Percentiles rank a stretch among this genome's conserved stretches.
phyloP scores from a whole-genome alignment of 2,888 invertebrate genomes.

The Myopa testacea region DNA sequence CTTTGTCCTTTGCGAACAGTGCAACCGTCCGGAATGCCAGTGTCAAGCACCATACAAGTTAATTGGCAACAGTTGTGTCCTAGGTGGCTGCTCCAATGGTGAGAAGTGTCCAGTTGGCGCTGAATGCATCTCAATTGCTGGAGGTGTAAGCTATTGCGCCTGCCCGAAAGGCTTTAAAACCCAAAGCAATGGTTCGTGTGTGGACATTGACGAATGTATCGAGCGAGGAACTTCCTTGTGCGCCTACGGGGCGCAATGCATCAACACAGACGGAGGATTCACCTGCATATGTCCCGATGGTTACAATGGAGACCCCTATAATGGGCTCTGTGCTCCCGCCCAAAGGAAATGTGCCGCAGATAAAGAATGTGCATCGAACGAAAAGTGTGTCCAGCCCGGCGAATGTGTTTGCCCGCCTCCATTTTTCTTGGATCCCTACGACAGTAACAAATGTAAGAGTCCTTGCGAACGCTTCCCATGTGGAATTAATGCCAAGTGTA shows the following conservation, averaged over 20 bases:
- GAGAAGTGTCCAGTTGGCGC: conserved; percentile 88
- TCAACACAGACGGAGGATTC: conserved; percentile 82
- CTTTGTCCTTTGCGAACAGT: conserved; percentile 86
- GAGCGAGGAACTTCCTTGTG: conserved; percentile 79
- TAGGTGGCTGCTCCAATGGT: conserved; percentile 84
- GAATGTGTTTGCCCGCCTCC: conserved; percentile 93
- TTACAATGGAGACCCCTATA: conserved; percentile 84
- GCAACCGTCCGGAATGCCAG: conserved; percentile 84
- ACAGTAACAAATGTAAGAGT: conserved; percentile 89
- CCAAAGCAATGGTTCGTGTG: conserved; percentile 81
- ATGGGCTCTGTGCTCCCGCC: conserved; percentile 84
- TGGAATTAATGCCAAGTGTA: conserved; percentile 90
- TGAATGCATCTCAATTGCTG: conserved; percentile 90
- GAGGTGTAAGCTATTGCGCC: conserved; percentile 92
- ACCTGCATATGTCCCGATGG: conserved; percentile 85
- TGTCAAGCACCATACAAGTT: conserved; percentile 90
- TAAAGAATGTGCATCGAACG: conserved; percentile 85
- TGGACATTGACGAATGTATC: conserved; percentile 85
- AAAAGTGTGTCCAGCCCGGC: conserved; percentile 91
- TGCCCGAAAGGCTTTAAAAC: conserved; percentile 89
- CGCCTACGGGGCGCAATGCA: conserved; percentile 88
- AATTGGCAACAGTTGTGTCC: conserved; percentile 84
- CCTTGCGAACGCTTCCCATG: conserved; percentile 92
- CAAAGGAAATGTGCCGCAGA: conserved; percentile 86
- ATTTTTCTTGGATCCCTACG: conserved; percentile 84